Evolutionary conservation across 2,888 invertebrate genomes (phyloP).

Genomic region (Drosophila yooni): DNA sequence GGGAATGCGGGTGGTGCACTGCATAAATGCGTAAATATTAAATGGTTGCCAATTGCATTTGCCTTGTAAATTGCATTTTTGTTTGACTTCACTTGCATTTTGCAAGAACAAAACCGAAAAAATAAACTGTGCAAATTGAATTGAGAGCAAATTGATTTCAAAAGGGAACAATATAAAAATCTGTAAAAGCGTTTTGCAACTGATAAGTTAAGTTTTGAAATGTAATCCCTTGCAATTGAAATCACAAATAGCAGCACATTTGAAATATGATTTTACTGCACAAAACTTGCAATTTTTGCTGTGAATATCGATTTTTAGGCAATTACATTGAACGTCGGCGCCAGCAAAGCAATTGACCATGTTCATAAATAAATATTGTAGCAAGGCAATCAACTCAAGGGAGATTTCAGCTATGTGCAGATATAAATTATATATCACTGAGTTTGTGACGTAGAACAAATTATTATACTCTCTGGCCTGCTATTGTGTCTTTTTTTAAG

Average conservation of each 20-base stretch:
- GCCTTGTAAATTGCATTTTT: constrained; percentile 55
- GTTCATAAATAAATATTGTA: background rate
- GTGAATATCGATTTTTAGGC: background rate
- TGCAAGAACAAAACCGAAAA: background rate
- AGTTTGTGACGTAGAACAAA: background rate
- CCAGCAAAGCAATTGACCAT: constrained; percentile 7
- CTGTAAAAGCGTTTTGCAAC: background rate
- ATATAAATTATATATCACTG: background rate
- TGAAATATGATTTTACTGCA: constrained; percentile 1
- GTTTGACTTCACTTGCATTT: constrained; percentile 47
- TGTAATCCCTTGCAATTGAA: background rate
- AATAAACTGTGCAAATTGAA: constrained; percentile 24
- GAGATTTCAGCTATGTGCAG: background rate
- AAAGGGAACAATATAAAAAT: constrained; percentile 5
- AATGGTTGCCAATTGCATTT: constrained; percentile 62
- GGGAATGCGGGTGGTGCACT: background rate
- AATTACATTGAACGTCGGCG: background rate
- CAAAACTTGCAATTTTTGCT: background rate
- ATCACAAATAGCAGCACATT: background rate
- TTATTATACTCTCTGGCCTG: background rate
- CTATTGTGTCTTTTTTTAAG: background rate
- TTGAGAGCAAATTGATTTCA: constrained; percentile 42
- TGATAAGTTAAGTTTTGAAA: background rate
- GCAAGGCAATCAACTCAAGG: background rate
- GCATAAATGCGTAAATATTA: constrained; percentile 50